Evolutionary conservation across 2,797 vertebrate genomes (phyloP).

Genomic region (Margarornis squamiger): DNA sequence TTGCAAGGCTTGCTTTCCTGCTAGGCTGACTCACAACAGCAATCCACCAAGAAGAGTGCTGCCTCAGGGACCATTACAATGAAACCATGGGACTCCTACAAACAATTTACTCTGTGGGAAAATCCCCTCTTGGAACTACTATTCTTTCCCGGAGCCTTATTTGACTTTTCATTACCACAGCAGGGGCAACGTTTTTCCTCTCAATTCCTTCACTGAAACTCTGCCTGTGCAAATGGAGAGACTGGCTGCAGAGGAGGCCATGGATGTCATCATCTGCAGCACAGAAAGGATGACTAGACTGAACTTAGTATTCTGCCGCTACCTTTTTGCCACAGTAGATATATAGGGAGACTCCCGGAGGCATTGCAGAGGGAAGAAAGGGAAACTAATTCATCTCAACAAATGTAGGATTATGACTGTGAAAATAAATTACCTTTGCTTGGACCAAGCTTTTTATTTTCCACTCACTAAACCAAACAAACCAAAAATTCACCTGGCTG

Average conservation of each 20-base stretch:
- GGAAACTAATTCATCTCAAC: background rate
- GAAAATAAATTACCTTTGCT: background rate
- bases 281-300: background rate
- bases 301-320: background rate
- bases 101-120: conserved; percentile 75
- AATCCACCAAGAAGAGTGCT: conserved; percentile 60
- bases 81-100: conserved; percentile 64
- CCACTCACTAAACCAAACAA: background rate
- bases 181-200: conserved; percentile 8
- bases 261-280: conserved; percentile 46
- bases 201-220: background rate
- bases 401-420: background rate
- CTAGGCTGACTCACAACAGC: conserved; percentile 65
- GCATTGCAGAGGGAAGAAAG: background rate
- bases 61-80: conserved; percentile 54
- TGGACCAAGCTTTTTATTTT: background rate
- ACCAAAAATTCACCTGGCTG: background rate
- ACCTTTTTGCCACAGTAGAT: background rate
- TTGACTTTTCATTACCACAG: conserved; percentile 70
- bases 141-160: conserved; percentile 47
- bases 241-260: conserved; percentile 13
- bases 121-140: conserved; percentile 55
- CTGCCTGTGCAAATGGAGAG: background rate
- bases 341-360: background rate
- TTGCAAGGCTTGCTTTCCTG: conserved; percentile 44